Evolutionary conservation across 2,113 vertebrate genomes (phyloP).

Genomic region (Triplophysa siluroides): DNA sequence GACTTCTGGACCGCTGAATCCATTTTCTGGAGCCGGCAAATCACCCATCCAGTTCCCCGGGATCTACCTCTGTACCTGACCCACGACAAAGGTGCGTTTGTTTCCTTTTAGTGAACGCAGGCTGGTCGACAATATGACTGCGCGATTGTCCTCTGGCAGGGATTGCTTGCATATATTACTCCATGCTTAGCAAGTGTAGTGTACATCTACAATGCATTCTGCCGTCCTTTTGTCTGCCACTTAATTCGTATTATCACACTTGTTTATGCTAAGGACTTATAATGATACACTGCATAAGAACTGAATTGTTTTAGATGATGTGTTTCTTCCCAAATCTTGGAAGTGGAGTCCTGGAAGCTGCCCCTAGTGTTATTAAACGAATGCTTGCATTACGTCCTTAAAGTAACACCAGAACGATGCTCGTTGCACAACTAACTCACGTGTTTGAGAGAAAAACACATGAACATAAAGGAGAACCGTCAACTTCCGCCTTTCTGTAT

Average conservation of each 20-base stretch:
- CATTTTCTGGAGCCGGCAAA: conserved; percentile 50
- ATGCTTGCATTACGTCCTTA: background rate
- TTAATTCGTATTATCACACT: too few relatives aligned
- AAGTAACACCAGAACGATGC: background rate
- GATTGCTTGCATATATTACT: background rate
- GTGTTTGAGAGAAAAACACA: background rate
- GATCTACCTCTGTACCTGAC: conserved; percentile 65
- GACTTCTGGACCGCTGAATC: conserved; percentile 55
- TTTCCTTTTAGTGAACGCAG: background rate
- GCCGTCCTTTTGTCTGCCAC: background rate
- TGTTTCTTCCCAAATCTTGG: background rate
- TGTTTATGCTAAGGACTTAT: too few relatives aligned
- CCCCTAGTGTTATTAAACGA: background rate
- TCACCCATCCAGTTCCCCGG: conserved; percentile 65
- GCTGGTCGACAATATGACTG: background rate
- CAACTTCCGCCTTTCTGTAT: conserved; percentile 46
- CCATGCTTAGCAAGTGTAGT: background rate
- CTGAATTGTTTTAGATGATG: too few relatives aligned
- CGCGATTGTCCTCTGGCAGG: background rate
- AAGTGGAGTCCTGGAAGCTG: background rate
- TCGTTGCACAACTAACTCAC: background rate
- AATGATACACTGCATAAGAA: too few relatives aligned
- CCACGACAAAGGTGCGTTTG: conserved; percentile 82
- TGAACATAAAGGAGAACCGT: background rate
- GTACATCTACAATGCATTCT: background rate